Evolutionary conservation across 2,797 vertebrate species (phyloP), one percentile per base, ranked within the genome.

Genomic region (Xiphophorus birchmanni): DNA sequence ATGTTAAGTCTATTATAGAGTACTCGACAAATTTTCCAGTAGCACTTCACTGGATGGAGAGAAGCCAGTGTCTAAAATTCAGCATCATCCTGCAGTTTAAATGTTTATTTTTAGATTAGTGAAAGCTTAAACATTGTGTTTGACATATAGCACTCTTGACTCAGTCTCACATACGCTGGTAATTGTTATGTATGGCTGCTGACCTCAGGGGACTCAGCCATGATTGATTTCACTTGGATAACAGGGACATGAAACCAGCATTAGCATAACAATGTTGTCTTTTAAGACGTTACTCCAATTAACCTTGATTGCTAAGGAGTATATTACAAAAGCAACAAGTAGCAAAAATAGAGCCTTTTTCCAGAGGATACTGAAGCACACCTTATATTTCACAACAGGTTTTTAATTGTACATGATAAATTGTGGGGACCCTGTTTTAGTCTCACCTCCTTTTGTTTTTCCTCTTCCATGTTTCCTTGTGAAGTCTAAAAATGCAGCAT

Each of bases 211-310:
- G 92, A 94, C 80, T 56, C 71, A 48, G 87, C 76, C 86, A 74
- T 93, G 93, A 94, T 94, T 92, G 92, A 95, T 94, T 93, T 92
- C 88, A 91, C 91, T 91, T 92, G 90, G 92, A 92, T 91, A 93
- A 95, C 90, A 90, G 89, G 87, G 85, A 92, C 91, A 91, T 92
- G 84, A 93, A 87, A 91, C 83, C 81, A 74, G 84, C 82, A 95
- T 95, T 95, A 94, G 90, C 94, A 94, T 94, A 94, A 93, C 93
- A 89, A 60, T 91, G 91, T 91, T 94, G 93, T 89, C 90, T 91
- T 91, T 93, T 92, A 90, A 91, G 52, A 80, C 84, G 86, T 88
- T 86, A 90, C 87, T 92, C 91, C 88, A 93, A 95, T 95, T 94
- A 95, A 94, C 92, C 93, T 90, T 86, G 82, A 87, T 85, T 90